Evolutionary conservation across 92 coral and sea anemone species (phyloP).

Genomic region (Palythoa heliodiscus): DNA sequence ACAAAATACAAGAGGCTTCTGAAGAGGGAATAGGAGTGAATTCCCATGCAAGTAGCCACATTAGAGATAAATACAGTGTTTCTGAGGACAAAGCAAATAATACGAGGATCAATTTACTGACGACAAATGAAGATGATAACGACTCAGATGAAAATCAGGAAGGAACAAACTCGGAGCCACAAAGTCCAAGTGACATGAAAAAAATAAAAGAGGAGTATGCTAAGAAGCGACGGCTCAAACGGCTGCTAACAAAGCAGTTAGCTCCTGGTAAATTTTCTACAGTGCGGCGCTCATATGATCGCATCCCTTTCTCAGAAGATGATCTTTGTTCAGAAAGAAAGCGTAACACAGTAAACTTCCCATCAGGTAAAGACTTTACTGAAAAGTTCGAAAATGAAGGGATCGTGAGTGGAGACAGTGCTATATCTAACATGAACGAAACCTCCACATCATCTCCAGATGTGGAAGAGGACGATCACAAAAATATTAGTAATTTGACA

Average conservation of each 20-base stretch:
- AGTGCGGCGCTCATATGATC: constrained; percentile 72
- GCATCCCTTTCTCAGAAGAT: constrained; percentile 48
- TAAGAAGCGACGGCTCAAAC: constrained; percentile 48
- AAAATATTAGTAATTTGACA: background rate
- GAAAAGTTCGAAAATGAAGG: background rate
- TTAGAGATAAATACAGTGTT: constrained; percentile 23
- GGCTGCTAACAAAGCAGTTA: constrained; percentile 57
- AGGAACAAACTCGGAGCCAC: constrained; percentile 39
- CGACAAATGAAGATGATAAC: background rate
- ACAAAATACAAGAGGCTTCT: constrained; percentile 78
- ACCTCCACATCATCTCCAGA: constrained; percentile 4
- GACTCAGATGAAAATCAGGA: constrained; percentile 34
- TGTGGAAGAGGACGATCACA: background rate
- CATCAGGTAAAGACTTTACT: background rate
- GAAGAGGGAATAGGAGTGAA: constrained; percentile 66
- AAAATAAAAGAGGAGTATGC: constrained; percentile 45
- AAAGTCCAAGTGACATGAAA: constrained; percentile 21
- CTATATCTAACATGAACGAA: constrained; percentile 25
- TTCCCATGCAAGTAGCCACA: constrained; percentile 15
- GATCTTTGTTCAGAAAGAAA: constrained; percentile 49
- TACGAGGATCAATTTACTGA: constrained; percentile 4
- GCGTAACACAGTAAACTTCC: background rate
- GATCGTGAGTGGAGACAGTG: constrained; percentile 20
- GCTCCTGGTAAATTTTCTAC: constrained; percentile 78
- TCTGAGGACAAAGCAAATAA: background rate